Percentiles rank a stretch among this genome's conserved stretches.
These are phyloP conservation scores for Elegia similella DNA, from an alignment of 2,888 invertebrate species.

Conservation along the genomic window DNA sequence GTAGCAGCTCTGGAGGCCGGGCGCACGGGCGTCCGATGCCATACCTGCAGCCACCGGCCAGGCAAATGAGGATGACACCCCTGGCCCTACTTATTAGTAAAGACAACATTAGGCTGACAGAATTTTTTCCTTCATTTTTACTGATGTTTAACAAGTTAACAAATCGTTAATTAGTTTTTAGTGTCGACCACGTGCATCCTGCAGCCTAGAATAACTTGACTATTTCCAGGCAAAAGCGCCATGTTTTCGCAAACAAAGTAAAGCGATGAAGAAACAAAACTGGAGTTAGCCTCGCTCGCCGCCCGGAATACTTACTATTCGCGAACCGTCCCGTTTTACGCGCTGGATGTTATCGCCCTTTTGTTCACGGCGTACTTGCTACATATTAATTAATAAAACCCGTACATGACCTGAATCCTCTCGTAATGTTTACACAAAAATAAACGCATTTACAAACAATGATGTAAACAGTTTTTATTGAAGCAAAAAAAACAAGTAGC, in stretches of 20 bases:
- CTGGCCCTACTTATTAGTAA: too few relatives aligned
- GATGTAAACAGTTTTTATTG: constrained; percentile 5
- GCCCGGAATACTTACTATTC: constrained; percentile 14
- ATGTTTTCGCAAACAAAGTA: constrained; percentile 23
- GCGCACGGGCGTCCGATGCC: too few relatives aligned
- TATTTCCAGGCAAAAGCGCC: constrained; percentile 16
- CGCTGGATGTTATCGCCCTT: constrained; percentile 17
- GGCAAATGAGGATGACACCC: too few relatives aligned
- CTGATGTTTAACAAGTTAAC: not conserved
- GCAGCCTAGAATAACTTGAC: constrained; percentile 6
- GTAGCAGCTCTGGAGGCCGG: too few relatives aligned
- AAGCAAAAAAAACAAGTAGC: too few relatives aligned
- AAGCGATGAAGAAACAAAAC: constrained; percentile 21
- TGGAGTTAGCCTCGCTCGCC: not conserved
- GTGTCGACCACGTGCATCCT: constrained; percentile 10
- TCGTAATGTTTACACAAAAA: constrained; percentile 6
- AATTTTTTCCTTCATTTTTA: too few relatives aligned
- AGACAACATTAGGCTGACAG: too few relatives aligned
- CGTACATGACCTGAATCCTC: constrained; percentile 6
- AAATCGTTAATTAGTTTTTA: constrained; percentile 1
- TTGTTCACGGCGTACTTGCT: constrained; percentile 11
- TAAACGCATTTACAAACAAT: not conserved
- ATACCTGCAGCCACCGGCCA: too few relatives aligned
- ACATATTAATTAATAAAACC: constrained; percentile 15
- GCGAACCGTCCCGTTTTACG: constrained; percentile 11